Evolutionary conservation across 2,113 vertebrate genomes (phyloP), one percentile per base, ranked within the genome.

Genomic region (Pica pica): DNA sequence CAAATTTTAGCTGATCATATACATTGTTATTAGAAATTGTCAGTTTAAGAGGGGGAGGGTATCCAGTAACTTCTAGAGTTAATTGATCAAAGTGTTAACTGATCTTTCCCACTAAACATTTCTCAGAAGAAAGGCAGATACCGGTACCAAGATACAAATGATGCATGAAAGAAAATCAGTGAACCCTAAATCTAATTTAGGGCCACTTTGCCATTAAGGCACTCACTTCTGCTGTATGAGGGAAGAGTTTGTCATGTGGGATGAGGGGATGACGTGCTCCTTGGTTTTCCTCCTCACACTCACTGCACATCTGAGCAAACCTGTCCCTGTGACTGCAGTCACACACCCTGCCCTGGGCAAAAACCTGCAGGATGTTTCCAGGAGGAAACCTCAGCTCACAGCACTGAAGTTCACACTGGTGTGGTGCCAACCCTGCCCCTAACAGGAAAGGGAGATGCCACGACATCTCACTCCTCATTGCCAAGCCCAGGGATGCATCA

Each of bases 101-200:
- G 74, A 28, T 57, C 63, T 26, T 84, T 95, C 33, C 47, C 71
- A 22, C 22, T 26, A 26, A 83, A 27, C 26, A 3, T 76, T 84
- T 92, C 91, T 89, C 91, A 87, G 87, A 94, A 94, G 42, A 76
- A 79, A 85, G 52, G 47, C 71, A 93, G 90, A 55, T 49, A 28
- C 33, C 26, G 20, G 24, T 31, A 78, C 59, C 33, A 70, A 90
- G 70, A 90, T 28, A 89, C 46, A 94, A 95, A 91, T 33, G 83
- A 31, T 0, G 2, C 67, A 83, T 23, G 30, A 73, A 90, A 77
- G 42, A 70, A 91, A 85, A 53, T 15, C 75, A 93, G 22, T 41
- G 52, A 88, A 26, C 55, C 14, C 68, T 63, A 59, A 90, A 95
- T 91, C 75, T 86, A 90, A 95, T 95, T 96, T 81, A 70, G 30